These are phyloP conservation scores for Parotia lawesii DNA, from an alignment of 2,113 vertebrate genomes.

Conservation along the genomic window DNA sequence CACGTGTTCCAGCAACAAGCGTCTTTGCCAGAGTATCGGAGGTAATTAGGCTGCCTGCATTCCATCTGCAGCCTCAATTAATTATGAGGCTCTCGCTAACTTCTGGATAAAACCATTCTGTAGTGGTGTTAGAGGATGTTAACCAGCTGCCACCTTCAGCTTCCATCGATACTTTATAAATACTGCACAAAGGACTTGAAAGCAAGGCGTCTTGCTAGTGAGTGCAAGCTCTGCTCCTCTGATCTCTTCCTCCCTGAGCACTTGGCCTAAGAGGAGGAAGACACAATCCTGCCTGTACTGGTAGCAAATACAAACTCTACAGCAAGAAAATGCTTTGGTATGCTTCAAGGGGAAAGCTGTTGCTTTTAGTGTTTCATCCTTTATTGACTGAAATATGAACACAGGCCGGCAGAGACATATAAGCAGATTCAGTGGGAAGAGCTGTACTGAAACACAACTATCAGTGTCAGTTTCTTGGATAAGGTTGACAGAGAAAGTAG, in stretches of 20 bases:
- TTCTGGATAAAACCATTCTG: neutral
- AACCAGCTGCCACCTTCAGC: constrained; percentile 29
- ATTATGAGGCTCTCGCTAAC: constrained; percentile 10
- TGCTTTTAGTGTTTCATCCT: neutral
- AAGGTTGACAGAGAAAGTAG: neutral
- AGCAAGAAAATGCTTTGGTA: neutral
- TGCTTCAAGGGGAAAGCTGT: neutral
- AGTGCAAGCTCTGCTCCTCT: neutral
- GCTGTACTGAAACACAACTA: neutral
- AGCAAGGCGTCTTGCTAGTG: neutral
- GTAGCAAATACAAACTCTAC: neutral
- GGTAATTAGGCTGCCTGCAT: constrained; percentile 20
- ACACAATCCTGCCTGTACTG: neutral
- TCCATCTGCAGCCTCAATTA: constrained; percentile 30
- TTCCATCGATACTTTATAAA: neutral
- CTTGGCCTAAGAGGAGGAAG: neutral
- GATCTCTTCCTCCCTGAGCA: neutral
- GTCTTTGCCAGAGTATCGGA: neutral
- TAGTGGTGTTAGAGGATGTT: neutral
- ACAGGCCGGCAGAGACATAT: accelerated
- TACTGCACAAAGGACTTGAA: neutral
- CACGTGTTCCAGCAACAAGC: neutral
- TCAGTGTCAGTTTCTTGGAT: neutral
- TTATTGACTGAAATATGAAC: neutral
- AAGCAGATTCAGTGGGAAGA: neutral